These are phyloP conservation scores for Daktulosphaira vitifoliae DNA, from an alignment of 1,140 invertebrate genomes.

Conservation along the genomic window DNA sequence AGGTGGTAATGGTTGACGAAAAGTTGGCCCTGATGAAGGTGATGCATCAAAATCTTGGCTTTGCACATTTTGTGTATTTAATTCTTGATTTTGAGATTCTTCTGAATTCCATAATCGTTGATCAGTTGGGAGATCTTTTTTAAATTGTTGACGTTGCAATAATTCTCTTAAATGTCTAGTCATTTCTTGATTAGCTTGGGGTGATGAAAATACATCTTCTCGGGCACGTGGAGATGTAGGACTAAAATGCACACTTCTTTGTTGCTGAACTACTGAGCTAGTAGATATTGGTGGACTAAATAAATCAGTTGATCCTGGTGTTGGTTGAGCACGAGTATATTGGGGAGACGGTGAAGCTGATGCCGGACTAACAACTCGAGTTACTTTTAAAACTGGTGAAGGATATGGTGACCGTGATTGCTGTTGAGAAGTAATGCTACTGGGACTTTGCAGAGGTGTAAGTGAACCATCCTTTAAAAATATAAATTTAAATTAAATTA, in stretches of 20 bases:
- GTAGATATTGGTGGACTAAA: slow-evolving; percentile 30
- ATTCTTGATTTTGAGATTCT: slow-evolving; percentile 20
- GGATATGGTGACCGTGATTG: slow-evolving; percentile 34
- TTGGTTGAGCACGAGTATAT: slow-evolving; percentile 39
- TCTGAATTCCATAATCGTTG: slow-evolving; percentile 20
- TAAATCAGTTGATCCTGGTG: slow-evolving; percentile 10
- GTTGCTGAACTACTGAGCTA: slow-evolving; percentile 26
- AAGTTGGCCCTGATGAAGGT: slow-evolving; percentile 36
- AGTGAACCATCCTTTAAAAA: slow-evolving; percentile 24
- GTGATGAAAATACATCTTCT: slow-evolving; percentile 40
- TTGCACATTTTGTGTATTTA: slow-evolving; percentile 6
- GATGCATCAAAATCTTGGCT: slow-evolving; percentile 24
- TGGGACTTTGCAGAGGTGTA: slow-evolving; percentile 24
- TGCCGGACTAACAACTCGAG: slow-evolving; percentile 44
- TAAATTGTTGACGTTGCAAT: slow-evolving; percentile 63
- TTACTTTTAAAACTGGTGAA: slow-evolving; percentile 46
- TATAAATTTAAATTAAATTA: neutral
- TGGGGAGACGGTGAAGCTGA: slow-evolving; percentile 43
- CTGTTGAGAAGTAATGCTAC: slow-evolving; percentile 24
- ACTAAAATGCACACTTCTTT: slow-evolving; percentile 24
- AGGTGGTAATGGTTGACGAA: slow-evolving; percentile 45
- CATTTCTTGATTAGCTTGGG: slow-evolving; percentile 39
- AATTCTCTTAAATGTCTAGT: slow-evolving; percentile 67
- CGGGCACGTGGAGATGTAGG: neutral
- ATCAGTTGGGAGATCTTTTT: slow-evolving; percentile 37